phyloP scores from a whole-genome alignment of 2,113 vertebrate genomes.

The Upupa epops region DNA sequence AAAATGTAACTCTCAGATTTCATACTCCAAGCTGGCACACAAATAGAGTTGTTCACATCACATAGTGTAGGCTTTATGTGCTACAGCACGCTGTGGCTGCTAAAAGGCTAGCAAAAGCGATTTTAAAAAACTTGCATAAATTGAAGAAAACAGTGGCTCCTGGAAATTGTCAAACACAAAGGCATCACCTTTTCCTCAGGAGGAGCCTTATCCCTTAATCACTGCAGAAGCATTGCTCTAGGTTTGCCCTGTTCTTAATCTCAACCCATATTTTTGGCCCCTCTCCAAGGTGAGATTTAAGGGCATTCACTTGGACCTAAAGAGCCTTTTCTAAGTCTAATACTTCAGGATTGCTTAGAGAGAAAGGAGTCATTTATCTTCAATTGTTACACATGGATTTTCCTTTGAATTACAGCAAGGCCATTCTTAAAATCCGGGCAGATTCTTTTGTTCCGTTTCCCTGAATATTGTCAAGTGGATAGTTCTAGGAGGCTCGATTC shows the following conservation, averaged over 20 bases:
- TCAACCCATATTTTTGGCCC: background rate
- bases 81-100: background rate
- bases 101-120: background rate
- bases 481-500: background rate
- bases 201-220: background rate
- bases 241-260: background rate
- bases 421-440: background rate
- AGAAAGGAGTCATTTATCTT: background rate
- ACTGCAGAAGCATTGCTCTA: background rate
- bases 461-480: background rate
- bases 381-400: background rate
- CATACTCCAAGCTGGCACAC: background rate
- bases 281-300: slow-evolving; percentile 11
- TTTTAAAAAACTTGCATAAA: background rate
- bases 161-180: background rate
- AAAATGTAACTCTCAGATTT: background rate
- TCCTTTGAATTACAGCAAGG: background rate
- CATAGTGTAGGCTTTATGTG: background rate
- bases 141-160: background rate
- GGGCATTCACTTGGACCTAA: slow-evolving; percentile 20
- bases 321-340: background rate
- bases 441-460: background rate
- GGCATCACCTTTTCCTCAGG: background rate
- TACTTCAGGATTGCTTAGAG: background rate
- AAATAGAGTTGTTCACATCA: background rate